Evolutionary conservation across 2,888 invertebrate species (phyloP), one percentile per base, ranked within the genome.

Genomic region (Lutraria lutraria): DNA sequence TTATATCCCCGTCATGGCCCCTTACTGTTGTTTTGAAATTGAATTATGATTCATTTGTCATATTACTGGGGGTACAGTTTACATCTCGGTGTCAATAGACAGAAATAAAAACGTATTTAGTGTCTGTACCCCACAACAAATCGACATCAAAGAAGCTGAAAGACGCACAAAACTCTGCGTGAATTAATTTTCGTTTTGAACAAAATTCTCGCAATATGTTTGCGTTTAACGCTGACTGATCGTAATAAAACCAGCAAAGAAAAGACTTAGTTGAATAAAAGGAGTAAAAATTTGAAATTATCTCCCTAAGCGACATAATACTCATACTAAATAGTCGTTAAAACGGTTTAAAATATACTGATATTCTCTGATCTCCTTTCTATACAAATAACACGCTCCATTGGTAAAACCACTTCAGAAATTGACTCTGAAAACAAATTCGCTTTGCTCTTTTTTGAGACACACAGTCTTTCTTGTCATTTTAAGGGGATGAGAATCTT

Each of bases 361-460:
- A 82, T 21, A 21, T 81, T 72, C 72, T 91, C 88, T 87, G 87
- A 91, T 86, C 86, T 89, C 63, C 85, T 87, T 87, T 82, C 88
- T 83, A 52, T 83, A 81, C 31, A 63, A 87, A 85, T 91, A 87
- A 83, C 86, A 89, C 63, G 91, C 83, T 63, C 88, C 91, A 89
- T 89, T 91, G 85, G 56, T 53, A 83, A 88, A 80, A 89, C 91
- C 87, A 87, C 89, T 89, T 85, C 60, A 56, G 86, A 91, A 89
- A 91, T 89, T 89, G 89, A 88, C 89, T 85, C 80, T 83, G 54
- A 89, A 87, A 31, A 68, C 79, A 68, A 68, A 63, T 81, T 72
- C 68, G 43, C 83, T 80, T 85, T 53, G 53, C 72, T 87, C 60
- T 84, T 82, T 84, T 85, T 81, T 34, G 72, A 63, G 68, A 43